A percentile compares a stretch with the other conserved stretches of the same genome.
These are phyloP conservation scores for Dendrocincla fuliginosa DNA, from an alignment of 2,797 vertebrate genomes.

Conservation along the genomic window DNA sequence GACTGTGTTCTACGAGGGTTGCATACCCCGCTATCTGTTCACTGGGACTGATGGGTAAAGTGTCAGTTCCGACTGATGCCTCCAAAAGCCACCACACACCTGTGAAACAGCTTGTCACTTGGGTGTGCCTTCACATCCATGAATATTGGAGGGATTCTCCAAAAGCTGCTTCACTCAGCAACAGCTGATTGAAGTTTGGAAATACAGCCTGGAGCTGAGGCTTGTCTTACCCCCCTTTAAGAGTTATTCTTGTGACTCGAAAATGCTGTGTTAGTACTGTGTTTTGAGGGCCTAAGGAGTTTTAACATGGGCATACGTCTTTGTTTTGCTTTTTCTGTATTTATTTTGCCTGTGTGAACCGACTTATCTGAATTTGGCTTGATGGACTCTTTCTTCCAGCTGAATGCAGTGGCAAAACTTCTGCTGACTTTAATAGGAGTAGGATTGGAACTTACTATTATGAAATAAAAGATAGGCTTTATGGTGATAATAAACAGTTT, in stretches of 20 bases:
- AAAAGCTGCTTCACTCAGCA: not conserved
- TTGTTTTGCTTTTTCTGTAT: not conserved
- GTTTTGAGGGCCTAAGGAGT: not conserved
- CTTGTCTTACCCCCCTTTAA: not conserved
- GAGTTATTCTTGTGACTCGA: not conserved
- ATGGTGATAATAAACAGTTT: not conserved
- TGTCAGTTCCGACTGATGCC: rapidly evolving
- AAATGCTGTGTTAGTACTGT: not conserved
- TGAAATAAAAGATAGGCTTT: not conserved
- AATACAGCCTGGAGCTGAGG: not conserved
- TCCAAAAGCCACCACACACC: not conserved
- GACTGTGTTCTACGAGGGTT: not conserved
- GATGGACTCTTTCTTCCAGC: not conserved
- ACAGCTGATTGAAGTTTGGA: not conserved
- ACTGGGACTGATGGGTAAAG: not conserved
- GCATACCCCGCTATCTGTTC: not conserved
- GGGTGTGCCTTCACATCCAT: not conserved
- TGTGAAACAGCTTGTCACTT: not conserved
- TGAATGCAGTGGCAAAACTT: not conserved
- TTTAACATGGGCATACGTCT: not conserved
- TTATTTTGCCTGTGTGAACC: not conserved
- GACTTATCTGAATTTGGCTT: not conserved
- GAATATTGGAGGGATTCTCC: not conserved
- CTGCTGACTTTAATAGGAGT: not conserved
- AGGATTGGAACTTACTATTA: not conserved